phyloP scores from a whole-genome alignment of 2,888 invertebrate genomes.

The Nomada fabriciana region DNA sequence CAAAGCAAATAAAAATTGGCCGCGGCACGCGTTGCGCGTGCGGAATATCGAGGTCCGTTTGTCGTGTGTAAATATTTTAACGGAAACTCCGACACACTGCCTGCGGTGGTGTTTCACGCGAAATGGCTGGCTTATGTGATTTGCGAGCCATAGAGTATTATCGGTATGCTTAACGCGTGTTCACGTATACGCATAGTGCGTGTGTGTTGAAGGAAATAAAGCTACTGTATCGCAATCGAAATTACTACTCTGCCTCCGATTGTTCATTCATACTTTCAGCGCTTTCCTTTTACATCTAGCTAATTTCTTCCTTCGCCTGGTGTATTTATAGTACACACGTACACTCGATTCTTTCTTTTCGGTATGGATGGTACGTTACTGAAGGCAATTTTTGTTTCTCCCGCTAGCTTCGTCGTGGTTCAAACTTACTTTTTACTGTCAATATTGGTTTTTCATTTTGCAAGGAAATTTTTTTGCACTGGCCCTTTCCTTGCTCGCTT shows the following conservation, averaged over 20 bases:
- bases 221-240: neutral
- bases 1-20: conserved; percentile 50
- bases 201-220: neutral
- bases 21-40: conserved; percentile 28
- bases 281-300: neutral
- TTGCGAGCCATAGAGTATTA: conserved; percentile 13
- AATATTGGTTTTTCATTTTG: neutral
- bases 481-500: neutral
- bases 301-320: neutral
- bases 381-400: neutral
- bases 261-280: conserved; percentile 1
- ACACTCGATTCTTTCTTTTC: neutral
- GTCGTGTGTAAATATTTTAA: conserved; percentile 15
- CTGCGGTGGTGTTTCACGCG: neutral
- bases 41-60: conserved; percentile 18
- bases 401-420: neutral
- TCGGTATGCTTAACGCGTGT: neutral
- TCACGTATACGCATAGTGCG: no score
- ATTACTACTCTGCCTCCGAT: neutral
- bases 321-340: neutral
- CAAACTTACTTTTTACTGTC: neutral
- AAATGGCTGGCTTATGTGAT: conserved; percentile 24
- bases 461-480: neutral
- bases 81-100: conserved; percentile 1
- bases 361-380: neutral